Conservation (phyloP, 2,113 vertebrate genomes). For the Columba janthina region DNA sequence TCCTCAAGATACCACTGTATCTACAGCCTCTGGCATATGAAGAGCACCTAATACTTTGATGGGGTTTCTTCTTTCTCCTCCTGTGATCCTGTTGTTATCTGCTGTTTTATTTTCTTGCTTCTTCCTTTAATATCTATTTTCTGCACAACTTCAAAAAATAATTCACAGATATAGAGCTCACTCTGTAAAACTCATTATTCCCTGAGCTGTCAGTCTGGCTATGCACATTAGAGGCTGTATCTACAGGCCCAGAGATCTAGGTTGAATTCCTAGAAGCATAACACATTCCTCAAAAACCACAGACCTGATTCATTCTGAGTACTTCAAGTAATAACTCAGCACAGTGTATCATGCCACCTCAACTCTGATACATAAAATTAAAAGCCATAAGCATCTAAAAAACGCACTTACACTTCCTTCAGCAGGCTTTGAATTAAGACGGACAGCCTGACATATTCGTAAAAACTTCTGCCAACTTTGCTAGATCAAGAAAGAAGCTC, state of each 20-base stretch:
- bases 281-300: slow-evolving; percentile 29
- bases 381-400: not conserved
- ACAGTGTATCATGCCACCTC: not conserved
- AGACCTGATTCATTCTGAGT: not conserved
- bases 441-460: not conserved
- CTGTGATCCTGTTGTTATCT: not conserved
- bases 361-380: not conserved
- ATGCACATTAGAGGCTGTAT: rapidly evolving
- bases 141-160: not conserved
- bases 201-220: not conserved
- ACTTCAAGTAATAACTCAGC: not conserved
- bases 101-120: not conserved
- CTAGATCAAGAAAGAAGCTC: not conserved
- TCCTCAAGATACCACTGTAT: not conserved
- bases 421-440: not conserved
- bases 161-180: not conserved
- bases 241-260: not conserved
- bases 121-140: not conserved
- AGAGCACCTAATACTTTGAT: not conserved
- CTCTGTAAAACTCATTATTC: not conserved
- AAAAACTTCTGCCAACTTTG: not conserved
- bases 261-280: slow-evolving; percentile 2
- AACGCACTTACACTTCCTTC: not conserved
- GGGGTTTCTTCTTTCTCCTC: not conserved
- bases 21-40: not conserved